A percentile compares a stretch with the other conserved stretches of the same genome.
Conservation (phyloP, 2,797 vertebrate species). For the Fratercula arctica region DNA sequence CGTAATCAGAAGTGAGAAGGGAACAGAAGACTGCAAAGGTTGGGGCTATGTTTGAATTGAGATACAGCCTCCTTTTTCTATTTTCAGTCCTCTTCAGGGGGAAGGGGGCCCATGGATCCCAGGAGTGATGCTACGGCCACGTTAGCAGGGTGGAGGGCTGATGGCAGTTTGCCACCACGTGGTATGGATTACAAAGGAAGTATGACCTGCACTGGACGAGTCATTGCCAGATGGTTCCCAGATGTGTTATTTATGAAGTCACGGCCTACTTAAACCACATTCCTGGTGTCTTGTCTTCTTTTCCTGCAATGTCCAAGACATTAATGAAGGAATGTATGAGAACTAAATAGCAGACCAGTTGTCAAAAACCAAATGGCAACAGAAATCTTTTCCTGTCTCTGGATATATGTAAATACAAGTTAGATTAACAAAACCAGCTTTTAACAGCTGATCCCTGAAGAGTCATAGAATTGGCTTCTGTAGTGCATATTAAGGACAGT, state of each 20-base stretch:
- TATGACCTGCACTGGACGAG: constrained; percentile 61
- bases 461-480: constrained; percentile 8
- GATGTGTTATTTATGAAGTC: constrained; percentile 73
- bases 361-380: constrained; percentile 60
- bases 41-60: not conserved
- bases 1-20: not conserved
- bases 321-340: constrained; percentile 69
- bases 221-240: constrained; percentile 68
- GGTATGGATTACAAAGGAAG: constrained; percentile 68
- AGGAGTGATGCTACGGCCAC: constrained; percentile 25
- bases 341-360: constrained; percentile 68
- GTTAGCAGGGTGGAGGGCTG: constrained; percentile 42
- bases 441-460: constrained; percentile 52
- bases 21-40: not conserved
- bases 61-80: not conserved
- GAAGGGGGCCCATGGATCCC: constrained; percentile 13
- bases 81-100: not conserved
- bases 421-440: constrained; percentile 51
- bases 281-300: constrained; percentile 68
- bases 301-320: constrained; percentile 61
- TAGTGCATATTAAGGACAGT: not conserved
- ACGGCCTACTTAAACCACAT: constrained; percentile 66
- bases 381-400: constrained; percentile 53
- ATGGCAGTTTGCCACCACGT: constrained; percentile 65
- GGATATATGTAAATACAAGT: constrained; percentile 48